phyloP scores from a whole-genome alignment of 2,113 vertebrate species.

The Hemiprocne comata region DNA sequence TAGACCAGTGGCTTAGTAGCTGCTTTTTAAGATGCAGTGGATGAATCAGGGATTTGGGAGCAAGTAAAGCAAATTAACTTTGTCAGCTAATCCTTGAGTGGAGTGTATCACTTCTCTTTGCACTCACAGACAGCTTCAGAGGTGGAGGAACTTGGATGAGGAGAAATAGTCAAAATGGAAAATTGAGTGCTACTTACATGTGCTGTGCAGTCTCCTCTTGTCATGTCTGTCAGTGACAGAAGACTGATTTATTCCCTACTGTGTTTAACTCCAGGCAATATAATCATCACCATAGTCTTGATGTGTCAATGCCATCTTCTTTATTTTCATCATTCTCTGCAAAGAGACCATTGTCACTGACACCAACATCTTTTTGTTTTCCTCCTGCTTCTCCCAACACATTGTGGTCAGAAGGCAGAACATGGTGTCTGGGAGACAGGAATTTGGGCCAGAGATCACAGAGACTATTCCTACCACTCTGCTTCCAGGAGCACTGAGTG shows the following conservation, averaged over 20 bases:
- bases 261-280: slow-evolving; percentile 23
- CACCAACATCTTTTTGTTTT: background rate
- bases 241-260: slow-evolving; percentile 27
- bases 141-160: background rate
- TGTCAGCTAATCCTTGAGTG: slow-evolving; percentile 17
- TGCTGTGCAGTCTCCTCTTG: slow-evolving; percentile 13
- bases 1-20: slow-evolving; percentile 34
- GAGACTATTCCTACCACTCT: background rate
- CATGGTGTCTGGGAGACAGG: background rate
- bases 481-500: background rate
- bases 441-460: background rate
- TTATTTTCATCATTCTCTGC: background rate
- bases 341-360: background rate
- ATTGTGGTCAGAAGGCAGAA: background rate
- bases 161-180: slow-evolving; percentile 27
- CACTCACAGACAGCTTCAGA: background rate
- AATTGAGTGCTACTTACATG: background rate
- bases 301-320: background rate
- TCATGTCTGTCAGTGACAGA: background rate
- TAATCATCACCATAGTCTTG: background rate
- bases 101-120: background rate
- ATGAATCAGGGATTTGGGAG: slow-evolving; percentile 16
- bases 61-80: slow-evolving; percentile 14
- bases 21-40: slow-evolving; percentile 13
- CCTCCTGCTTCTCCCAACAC: background rate